Base-by-base conservation (phyloP, 2,888 invertebrate species). In the Dicyrtomina minuta region DNA sequence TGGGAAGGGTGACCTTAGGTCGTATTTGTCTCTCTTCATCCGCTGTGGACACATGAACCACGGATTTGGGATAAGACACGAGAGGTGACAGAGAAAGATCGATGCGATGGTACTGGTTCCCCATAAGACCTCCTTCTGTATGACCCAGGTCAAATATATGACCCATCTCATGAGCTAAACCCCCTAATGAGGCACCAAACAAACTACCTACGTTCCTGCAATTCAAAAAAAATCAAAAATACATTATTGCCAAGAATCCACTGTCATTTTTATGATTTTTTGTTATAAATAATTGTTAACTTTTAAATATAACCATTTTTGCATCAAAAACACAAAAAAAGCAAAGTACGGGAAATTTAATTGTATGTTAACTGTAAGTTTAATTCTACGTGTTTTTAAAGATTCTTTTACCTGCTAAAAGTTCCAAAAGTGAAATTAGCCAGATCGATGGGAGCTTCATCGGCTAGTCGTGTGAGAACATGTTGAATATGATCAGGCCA, bases 131-230 rank as follows among this genome's bases (percentile, higher is more conserved):
- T 77, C 90, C 88, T 77, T 88, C 87, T 0, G 93, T 91, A 81
- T 97, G 96, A 0, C 94, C 96, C 69, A 97, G 86, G 83, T 96
- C 94, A 82, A 97, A 94, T 0, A 92, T 92, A 81, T 97, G 97
- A 17, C 93, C 93, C 58, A 97, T 85, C 84, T 97, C 97, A 82
- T 97, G 97, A 49, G 94, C 88, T 10, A 92, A 90, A 17, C 94
- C 90, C 17, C 96, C 96, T 49, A 97, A 83, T 20, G 93, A 93
- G 6, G 95, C 93, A 17, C 94, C 90, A 82, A 90, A 92, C 81
- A 94, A 93, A 41, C 91, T 92, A 71, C 92, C 93, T 78, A 89
- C 86, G 0, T 92, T 93, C 44, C 92, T 89, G 72, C 94, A 86
- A 77, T 39, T 81, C 46, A 61, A 27, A 68, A 78, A 72, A 70